Base-by-base conservation (phyloP, 2,797 vertebrate species). In the Microchirus variegatus region DNA sequence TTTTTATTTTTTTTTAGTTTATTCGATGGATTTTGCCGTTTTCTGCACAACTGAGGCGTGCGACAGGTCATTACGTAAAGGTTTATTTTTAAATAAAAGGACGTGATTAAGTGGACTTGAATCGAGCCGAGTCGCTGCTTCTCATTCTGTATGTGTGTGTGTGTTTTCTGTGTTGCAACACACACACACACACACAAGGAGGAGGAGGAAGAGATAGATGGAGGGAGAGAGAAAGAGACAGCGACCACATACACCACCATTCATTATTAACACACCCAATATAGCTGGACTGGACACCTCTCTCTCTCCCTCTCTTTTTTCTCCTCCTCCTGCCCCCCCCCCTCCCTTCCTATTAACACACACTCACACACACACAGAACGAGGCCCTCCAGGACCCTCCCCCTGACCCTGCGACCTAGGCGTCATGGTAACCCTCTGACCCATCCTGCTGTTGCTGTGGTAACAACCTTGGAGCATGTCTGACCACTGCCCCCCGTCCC, bases 391-490 rank as follows among this genome's bases (percentile, higher is more conserved):
- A 82, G 78, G 82, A 86, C 87, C 89, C 84, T 80, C 81, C 85
- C 70, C 63, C 68, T 92, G 91, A 93, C 91, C 91, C 84, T 51
- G 72, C 70, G 88, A 93, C 91, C 92, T 92, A 89, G 89, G 90
- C 78, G 31, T 88, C 91, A 93, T 93, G 90, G 92, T 91, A 93
- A 93, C 92, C 89, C 90, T 88, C 83, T 91, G 91, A 92, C 92
- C 92, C 90, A 88, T 90, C 88, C 85, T 40, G 67, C 87, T 83
- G 92, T 93, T 93, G 90, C 92, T 90, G 87, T 90, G 92, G 92
- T 91, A 89, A 93, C 91, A 90, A 93, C 92, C 91, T 93, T 93
- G 92, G 90, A 90, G 90, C 90, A 89, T 78, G 89, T 92, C 90
- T 93, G 92, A 93, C 92, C 92, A 93, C 60, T 85, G 80, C 83